These are phyloP conservation scores for Trachurus trachurus DNA, from an alignment of 2,797 vertebrate genomes.

Conservation along the genomic window DNA sequence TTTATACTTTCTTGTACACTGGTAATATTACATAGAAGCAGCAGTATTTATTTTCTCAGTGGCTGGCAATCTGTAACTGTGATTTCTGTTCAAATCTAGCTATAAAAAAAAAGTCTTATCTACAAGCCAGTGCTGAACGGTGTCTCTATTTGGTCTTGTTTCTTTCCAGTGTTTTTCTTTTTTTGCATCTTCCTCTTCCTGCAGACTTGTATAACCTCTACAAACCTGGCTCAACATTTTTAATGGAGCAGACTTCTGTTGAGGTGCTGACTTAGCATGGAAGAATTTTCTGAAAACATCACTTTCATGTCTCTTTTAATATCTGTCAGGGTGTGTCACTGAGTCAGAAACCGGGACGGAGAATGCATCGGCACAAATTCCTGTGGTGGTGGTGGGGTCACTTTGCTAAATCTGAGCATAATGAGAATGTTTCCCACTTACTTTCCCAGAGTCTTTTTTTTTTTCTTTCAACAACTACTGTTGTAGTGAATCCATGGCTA, in stretches of 20 bases:
- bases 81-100: background rate
- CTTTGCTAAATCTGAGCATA: slow-evolving; percentile 11
- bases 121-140: too few relatives aligned
- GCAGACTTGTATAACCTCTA: slow-evolving; percentile 6
- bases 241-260: slow-evolving; percentile 40
- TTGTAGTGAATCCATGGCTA: slow-evolving; percentile 24
- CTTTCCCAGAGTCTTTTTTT: slow-evolving; percentile 43
- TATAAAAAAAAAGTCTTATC: too few relatives aligned
- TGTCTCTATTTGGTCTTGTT: background rate
- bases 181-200: background rate
- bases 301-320: slow-evolving; percentile 46
- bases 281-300: slow-evolving; percentile 48
- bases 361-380: slow-evolving; percentile 7
- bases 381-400: background rate
- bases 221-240: slow-evolving; percentile 36
- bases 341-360: slow-evolving; percentile 34
- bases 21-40: background rate
- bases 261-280: slow-evolving; percentile 46
- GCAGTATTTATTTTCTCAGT: background rate
- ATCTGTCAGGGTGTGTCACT: slow-evolving; percentile 44
- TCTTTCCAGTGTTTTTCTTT: background rate
- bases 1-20: background rate
- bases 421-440: slow-evolving; percentile 13
- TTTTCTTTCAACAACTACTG: background rate
- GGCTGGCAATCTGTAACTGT: background rate